Evolutionary conservation across 2,888 invertebrate species (phyloP).

Genomic region (Yponomeuta malinellus): DNA sequence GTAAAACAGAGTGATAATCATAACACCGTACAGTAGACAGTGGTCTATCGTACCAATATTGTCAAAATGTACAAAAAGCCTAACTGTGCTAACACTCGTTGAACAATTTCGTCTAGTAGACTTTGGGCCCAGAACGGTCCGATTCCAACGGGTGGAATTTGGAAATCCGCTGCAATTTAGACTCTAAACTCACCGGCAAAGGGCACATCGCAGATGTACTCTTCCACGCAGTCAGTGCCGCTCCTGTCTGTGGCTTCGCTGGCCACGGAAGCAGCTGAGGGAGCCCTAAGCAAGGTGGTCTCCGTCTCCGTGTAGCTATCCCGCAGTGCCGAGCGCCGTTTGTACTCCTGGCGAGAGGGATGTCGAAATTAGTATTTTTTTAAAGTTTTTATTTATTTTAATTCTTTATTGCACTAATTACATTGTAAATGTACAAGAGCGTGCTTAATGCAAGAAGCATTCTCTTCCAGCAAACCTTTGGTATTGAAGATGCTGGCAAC

Average conservation of each 20-base stretch:
- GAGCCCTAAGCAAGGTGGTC: constrained; percentile 84
- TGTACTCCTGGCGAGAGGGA: constrained; percentile 80
- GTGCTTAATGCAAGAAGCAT: too few relatives aligned
- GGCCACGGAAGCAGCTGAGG: constrained; percentile 84
- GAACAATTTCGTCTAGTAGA: not conserved
- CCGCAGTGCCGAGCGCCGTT: constrained; percentile 81
- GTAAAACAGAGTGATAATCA: too few relatives aligned
- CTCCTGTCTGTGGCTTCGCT: constrained; percentile 88
- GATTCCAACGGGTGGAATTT: not conserved
- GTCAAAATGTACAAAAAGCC: too few relatives aligned
- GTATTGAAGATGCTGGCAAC: too few relatives aligned
- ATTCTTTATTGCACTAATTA: too few relatives aligned
- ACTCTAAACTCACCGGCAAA: constrained; percentile 83
- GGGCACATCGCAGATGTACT: constrained; percentile 89
- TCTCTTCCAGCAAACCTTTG: too few relatives aligned
- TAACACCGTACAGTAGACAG: too few relatives aligned
- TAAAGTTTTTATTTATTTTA: too few relatives aligned
- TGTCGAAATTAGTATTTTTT: not conserved
- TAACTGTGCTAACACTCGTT: too few relatives aligned
- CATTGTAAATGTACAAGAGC: too few relatives aligned
- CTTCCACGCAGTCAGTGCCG: constrained; percentile 88
- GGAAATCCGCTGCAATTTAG: not conserved
- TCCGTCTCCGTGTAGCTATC: constrained; percentile 92
- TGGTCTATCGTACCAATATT: too few relatives aligned
- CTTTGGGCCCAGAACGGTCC: not conserved